Base-by-base conservation (phyloP, 2,113 vertebrate species). In the Clinocottus analis region DNA sequence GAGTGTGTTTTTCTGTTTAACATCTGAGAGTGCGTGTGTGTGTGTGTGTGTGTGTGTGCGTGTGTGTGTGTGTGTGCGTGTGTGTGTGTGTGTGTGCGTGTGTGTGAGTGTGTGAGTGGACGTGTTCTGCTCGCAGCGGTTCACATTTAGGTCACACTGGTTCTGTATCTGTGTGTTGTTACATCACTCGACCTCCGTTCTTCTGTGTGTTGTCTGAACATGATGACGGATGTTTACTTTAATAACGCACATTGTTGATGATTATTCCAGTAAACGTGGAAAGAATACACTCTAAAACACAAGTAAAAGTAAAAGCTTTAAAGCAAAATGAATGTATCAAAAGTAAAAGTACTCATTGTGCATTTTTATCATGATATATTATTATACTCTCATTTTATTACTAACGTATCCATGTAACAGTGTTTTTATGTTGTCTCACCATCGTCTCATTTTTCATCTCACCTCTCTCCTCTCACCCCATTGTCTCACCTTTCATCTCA, bases 121-220 rank as follows among this genome's bases (percentile, higher is more conserved):
- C 69, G 64, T 27, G 11, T 77, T 83, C 8, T 64, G 85, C 88
- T 89, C 53, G 68, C 85, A 89, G 89, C 65, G 17, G 81, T 90
- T 92, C 82, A 93, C 77, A 92, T 91, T 86, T 90, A 89, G 91
- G 87, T 91, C 92, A 91, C 84, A 45, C 73, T 85, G 77, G 79
- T 83, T 78, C 78, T 71, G 71, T 86, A 68, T 41, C 25, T 83
- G 79, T 77, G 8, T 68, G 33, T 79, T 35, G 69, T 93, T 93
- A 88, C 90, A 90, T 93, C 91, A 60, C 80, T 67, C 76, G 2
- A 78, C 61, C 79, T 87, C 70, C 9, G 7, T 80, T 64, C 37
- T 59, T 65, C 72, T 65, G 69, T 69, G 23, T 63, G 56, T 33
- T 78, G 3, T 66, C 43, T 33, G 17, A 29, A 35, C 59, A 8